Base-by-base conservation (phyloP, 2,888 invertebrate genomes). In the Phymatocera aterrima region DNA sequence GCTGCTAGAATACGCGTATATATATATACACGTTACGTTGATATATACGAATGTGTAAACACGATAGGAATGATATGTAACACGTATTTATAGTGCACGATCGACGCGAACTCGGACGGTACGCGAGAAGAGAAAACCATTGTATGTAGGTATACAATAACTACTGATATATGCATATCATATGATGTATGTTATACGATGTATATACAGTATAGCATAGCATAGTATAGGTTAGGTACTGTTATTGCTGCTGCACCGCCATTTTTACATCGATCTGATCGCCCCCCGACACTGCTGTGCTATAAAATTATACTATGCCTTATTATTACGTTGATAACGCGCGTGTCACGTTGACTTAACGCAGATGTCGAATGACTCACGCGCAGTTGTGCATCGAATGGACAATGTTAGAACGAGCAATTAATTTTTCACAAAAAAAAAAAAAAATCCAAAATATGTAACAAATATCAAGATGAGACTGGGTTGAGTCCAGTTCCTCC, bases 351-450 rank as follows among this genome's bases (percentile, higher is more conserved):
- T 28, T 57, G 24, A 28, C 61, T 64, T 10, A 64, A 18, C 18
- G 61, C 61, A 64, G 61, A 64, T 64, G 61, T 61, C 61, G 61
- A 61, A 61, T 61, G 61, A 37, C n/a, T n/a, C 37, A 61, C 18
- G n/a, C n/a, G n/a, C n/a, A n/a, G n/a, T n/a, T 5, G n/a, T 61
- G 34, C 15, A 37, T 31, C 18, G 1, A 37, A 18, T 18, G 18
- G 2, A 4, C n/a, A n/a, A n/a, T n/a, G n/a, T n/a, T n/a, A 61
- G 3, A n/a, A 21, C n/a, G 61, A 10, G 18, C 1, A 18, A 61
- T 37, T 37, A 61, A 61, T 61, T 57, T 57, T 28, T 10, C 28
- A 18, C 6, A 61, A 61, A 64, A 64, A 8, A 57, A 24, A 24
- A 10, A 6, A 57, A 28, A 43, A 43, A 43, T 43, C 12, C 0